These are phyloP conservation scores for Saccopteryx bilineata DNA, from an alignment of 2,113 vertebrate genomes.

Conservation along the genomic window DNA sequence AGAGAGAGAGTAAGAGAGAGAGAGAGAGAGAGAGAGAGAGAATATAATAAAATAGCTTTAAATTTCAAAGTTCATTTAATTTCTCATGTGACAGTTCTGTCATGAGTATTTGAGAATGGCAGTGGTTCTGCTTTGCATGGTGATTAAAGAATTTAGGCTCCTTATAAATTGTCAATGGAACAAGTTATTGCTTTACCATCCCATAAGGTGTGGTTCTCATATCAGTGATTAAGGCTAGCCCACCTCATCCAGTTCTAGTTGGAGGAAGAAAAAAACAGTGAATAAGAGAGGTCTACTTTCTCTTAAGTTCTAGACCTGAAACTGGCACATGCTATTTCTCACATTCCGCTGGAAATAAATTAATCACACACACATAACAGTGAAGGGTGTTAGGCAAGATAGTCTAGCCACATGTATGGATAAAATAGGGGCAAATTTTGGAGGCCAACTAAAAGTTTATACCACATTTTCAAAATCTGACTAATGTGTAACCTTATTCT, in stretches of 20 bases:
- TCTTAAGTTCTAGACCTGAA: neutral
- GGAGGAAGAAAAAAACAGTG: constrained; percentile 2
- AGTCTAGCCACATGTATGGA: neutral
- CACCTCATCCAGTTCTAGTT: neutral
- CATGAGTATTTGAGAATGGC: constrained; percentile 2
- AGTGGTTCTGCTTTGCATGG: neutral
- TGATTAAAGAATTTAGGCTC: neutral
- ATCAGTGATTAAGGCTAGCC: neutral
- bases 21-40: neutral
- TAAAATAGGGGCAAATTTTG: neutral
- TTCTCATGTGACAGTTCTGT: neutral
- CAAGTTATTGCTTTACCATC: neutral
- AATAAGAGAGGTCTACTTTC: neutral
- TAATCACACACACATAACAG: neutral
- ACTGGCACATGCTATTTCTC: neutral
- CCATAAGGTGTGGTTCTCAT: neutral
- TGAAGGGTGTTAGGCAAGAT: neutral
- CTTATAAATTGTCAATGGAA: neutral
- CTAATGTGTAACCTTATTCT: neutral
- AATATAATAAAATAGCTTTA: neutral
- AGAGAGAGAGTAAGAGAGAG: neutral
- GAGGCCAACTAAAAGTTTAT: neutral
- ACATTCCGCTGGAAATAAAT: constrained; percentile 1
- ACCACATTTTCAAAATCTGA: constrained; percentile 3
- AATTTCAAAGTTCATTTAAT: constrained; percentile 46